Evolutionary conservation across 2,888 invertebrate genomes (phyloP).

Genomic region (Zootermopsis nevadensis): DNA sequence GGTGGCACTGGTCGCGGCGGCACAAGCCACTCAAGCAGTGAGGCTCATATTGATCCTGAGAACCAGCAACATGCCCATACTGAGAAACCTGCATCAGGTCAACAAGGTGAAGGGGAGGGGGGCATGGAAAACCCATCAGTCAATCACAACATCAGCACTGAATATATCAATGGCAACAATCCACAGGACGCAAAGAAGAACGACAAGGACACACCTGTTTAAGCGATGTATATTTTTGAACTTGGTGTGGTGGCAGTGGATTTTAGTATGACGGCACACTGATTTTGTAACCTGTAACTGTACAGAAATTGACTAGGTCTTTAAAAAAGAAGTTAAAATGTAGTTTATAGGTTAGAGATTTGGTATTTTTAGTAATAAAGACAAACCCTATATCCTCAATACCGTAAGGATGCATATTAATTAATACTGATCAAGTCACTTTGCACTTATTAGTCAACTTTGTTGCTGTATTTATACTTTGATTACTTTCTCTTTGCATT

Average conservation of each 20-base stretch:
- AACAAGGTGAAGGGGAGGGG: slow-evolving; percentile 55
- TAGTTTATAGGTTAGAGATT: too few relatives aligned
- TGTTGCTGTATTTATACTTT: too few relatives aligned
- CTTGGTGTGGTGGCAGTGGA: slow-evolving; percentile 2
- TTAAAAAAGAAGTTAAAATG: too few relatives aligned
- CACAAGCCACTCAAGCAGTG: slow-evolving; percentile 51
- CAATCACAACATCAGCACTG: slow-evolving; percentile 67
- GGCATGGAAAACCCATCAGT: slow-evolving; percentile 61
- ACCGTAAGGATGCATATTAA: too few relatives aligned
- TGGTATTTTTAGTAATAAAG: too few relatives aligned
- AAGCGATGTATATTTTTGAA: slow-evolving; percentile 57
- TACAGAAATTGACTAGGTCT: too few relatives aligned
- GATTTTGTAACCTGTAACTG: slow-evolving; percentile 22
- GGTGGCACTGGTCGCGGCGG: slow-evolving; percentile 46
- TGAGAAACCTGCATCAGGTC: slow-evolving; percentile 57
- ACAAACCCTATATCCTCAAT: too few relatives aligned
- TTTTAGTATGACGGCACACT: not conserved
- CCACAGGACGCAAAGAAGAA: slow-evolving; percentile 67
- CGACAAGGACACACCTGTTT: slow-evolving; percentile 71
- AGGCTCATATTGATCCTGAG: slow-evolving; percentile 52
- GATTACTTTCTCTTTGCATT: too few relatives aligned
- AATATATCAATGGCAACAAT: slow-evolving; percentile 69
- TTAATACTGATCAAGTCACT: too few relatives aligned
- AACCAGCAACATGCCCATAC: slow-evolving; percentile 4
- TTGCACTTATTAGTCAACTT: too few relatives aligned